A percentile compares a stretch with the other conserved stretches of the same genome.
These are phyloP conservation scores for Gari tellinella DNA, from an alignment of 2,888 invertebrate species.

Conservation along the genomic window DNA sequence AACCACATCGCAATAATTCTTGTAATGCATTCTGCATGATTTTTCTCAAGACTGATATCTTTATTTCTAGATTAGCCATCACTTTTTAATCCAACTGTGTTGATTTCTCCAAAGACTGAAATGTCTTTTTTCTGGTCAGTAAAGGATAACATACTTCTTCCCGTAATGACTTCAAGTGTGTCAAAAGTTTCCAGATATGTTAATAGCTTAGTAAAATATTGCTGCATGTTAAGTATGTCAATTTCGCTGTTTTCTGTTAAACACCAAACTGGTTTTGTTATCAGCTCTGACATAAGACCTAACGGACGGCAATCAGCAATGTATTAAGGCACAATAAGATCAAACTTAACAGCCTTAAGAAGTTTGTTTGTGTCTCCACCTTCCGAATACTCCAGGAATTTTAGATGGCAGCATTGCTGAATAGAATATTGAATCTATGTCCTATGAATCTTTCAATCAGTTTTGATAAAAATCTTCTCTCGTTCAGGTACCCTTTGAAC, in stretches of 20 bases:
- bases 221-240: constrained; percentile 20
- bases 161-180: constrained; percentile 13
- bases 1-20: constrained; percentile 19
- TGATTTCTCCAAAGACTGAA: constrained; percentile 7
- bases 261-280: constrained; percentile 34
- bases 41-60: constrained; percentile 21
- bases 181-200: constrained; percentile 23
- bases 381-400: constrained; percentile 23
- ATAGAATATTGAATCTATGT: constrained; percentile 44
- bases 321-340: constrained; percentile 37
- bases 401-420: constrained; percentile 33
- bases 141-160: constrained; percentile 11
- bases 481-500: constrained; percentile 26
- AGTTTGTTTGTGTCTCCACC: constrained; percentile 23
- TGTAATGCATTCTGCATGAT: constrained; percentile 20
- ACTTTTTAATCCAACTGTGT: background rate
- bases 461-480: constrained; percentile 9
- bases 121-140: background rate
- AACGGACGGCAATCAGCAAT: constrained; percentile 55
- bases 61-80: constrained; percentile 2
- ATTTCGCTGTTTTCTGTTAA: constrained; percentile 34
- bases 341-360: constrained; percentile 24
- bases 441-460: constrained; percentile 42
- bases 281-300: constrained; percentile 34
- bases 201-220: constrained; percentile 28